A percentile compares a stretch with the other conserved stretches of the same genome.
Evolutionary conservation across 2,797 vertebrate species (phyloP).

Genomic region (Denticeps clupeoides): DNA sequence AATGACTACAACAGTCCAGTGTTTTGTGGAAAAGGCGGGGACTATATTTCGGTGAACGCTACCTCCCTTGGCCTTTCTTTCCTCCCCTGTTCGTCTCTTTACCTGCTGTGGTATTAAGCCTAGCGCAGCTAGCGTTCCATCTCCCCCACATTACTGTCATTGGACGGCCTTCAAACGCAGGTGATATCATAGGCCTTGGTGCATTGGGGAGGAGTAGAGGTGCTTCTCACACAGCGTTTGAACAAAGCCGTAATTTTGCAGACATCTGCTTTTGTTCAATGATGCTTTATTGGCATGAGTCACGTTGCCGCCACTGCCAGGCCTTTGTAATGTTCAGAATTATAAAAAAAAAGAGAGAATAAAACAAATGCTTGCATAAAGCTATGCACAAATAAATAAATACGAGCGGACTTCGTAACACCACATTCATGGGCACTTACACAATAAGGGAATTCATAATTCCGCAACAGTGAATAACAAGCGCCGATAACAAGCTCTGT

Average conservation of each 20-base stretch:
- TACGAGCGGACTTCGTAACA: constrained; percentile 8
- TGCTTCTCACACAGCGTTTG: constrained; percentile 44
- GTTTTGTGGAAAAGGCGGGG: no score
- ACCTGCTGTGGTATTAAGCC: not conserved
- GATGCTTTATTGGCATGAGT: constrained; percentile 52
- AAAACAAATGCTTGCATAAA: constrained; percentile 25
- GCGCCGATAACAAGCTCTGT: constrained; percentile 27
- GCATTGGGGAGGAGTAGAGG: not conserved
- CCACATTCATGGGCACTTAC: constrained; percentile 28
- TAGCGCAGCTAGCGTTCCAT: not conserved
- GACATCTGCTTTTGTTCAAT: constrained; percentile 59
- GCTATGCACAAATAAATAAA: constrained; percentile 34
- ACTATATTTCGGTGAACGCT: no score
- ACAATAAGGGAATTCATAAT: constrained; percentile 27
- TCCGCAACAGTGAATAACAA: constrained; percentile 31
- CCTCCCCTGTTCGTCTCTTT: not conserved
- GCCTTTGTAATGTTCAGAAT: constrained; percentile 36
- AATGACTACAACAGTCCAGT: no score
- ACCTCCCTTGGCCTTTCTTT: constrained; percentile 4
- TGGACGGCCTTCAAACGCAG: constrained; percentile 45
- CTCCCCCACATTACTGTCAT: constrained; percentile 23
- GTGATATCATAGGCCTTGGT: constrained; percentile 45
- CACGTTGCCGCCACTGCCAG: constrained; percentile 45
- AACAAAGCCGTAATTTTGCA: constrained; percentile 42
- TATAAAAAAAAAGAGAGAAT: constrained; percentile 28